These are phyloP conservation scores for Coelopa pilipes DNA, from an alignment of 2,888 invertebrate genomes.

Conservation along the genomic window DNA sequence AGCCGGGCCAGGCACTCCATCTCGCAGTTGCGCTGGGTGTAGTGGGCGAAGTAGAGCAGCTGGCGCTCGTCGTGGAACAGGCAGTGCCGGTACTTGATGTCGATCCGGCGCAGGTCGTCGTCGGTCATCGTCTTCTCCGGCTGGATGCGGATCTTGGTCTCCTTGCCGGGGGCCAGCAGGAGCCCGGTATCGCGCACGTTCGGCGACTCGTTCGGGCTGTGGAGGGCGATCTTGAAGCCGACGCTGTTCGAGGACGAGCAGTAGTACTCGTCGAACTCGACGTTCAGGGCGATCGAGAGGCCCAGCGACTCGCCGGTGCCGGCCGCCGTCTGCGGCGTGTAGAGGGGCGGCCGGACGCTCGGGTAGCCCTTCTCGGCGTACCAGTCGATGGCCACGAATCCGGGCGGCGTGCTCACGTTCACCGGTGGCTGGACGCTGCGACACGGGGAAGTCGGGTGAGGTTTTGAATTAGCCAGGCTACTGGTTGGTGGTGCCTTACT, in stretches of 20 bases:
- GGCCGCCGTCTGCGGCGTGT: constrained; percentile 69
- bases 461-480: neutral
- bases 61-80: constrained; percentile 77
- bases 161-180: constrained; percentile 54
- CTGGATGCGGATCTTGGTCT: constrained; percentile 58
- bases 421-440: neutral
- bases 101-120: constrained; percentile 49
- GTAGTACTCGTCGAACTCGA: constrained; percentile 78
- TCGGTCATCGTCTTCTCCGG: constrained; percentile 56
- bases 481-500: constrained; percentile 33
- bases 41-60: constrained; percentile 75
- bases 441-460: neutral
- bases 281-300: constrained; percentile 76
- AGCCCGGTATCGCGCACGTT: constrained; percentile 59
- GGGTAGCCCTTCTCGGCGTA: constrained; percentile 78
- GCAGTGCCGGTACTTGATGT: constrained; percentile 70
- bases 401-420: too few species aligned
- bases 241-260: constrained; percentile 79
- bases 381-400: constrained; percentile 71
- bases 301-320: constrained; percentile 79
- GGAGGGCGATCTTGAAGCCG: constrained; percentile 61
- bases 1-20: constrained; percentile 82
- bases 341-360: constrained; percentile 68
- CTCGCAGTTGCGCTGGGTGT: constrained; percentile 81
- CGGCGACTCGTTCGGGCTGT: constrained; percentile 60